Base-by-base conservation (phyloP, 2,797 vertebrate genomes). In the Cryptoblepharus egeriae region DNA sequence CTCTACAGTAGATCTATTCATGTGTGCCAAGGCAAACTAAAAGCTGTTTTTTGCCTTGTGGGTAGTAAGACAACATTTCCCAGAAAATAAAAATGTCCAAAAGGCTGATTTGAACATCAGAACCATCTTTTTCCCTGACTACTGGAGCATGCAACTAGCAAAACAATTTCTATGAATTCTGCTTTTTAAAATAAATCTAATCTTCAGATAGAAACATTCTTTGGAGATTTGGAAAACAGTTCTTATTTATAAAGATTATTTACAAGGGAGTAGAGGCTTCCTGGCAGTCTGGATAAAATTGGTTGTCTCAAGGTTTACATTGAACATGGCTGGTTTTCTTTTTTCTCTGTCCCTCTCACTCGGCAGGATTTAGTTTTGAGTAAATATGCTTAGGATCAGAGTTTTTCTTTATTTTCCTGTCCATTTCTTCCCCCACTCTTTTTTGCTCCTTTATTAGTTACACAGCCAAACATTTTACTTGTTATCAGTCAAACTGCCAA, bases 191-290 rank as follows among this genome's bases (percentile, higher is more conserved):
- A 81, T 63, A 24, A 81, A 74, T 57, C 77, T 37, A 75, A 68
- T 67, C 68, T 80, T 65, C 3, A 26, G 55, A 79, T 83, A 28
- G 74, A 82, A 89, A 83, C 80, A 80, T 83, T 87, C 30, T 87
- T 85, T 79, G 35, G 24, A 26, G 28, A 84, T 75, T 83, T 86
- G 83, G 84, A 81, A 91, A 91, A 91, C 88, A 72, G 89, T 88
- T 89, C 76, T 83, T 85, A 49, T 79, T 89, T 90, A 72, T 64
- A 81, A 80, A 64, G 49, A 57, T 89, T 89, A 84, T 93, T 89
- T 37, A 0, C 0, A 75, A 60, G 55, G 61, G 35, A 90, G 63
- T 57, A 88, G 67, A 85, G 61, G 39, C 64, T 81, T 85, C 52
- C 32, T 77, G 80, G 75, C 55, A 91, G 87, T 91, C 79, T 72